These are phyloP conservation scores for Periophthalmodon schlosseri DNA, from an alignment of 2,113 vertebrate genomes.

Conservation along the genomic window DNA sequence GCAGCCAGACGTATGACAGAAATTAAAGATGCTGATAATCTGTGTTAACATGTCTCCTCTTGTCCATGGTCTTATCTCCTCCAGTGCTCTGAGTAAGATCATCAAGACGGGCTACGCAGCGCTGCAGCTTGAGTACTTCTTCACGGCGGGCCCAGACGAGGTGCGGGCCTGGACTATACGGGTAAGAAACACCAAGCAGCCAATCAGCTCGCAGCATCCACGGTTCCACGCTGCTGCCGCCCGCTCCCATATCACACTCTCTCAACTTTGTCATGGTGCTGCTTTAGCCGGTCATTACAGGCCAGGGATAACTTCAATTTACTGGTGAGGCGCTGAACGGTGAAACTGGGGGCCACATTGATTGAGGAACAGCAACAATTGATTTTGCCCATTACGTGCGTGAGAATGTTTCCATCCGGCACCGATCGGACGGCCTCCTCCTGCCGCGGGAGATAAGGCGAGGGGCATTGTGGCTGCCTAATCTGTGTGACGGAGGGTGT, in stretches of 20 bases:
- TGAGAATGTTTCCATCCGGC: constrained; percentile 99
- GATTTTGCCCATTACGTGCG: constrained; percentile 99
- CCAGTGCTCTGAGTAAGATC: constrained; percentile 90
- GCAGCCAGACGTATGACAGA: background rate
- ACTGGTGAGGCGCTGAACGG: constrained; percentile 99
- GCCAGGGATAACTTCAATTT: constrained; percentile 99
- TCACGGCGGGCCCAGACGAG: constrained; percentile 94
- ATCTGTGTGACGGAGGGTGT: constrained; percentile 99
- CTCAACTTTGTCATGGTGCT: constrained; percentile 98
- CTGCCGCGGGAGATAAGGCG: constrained; percentile 99
- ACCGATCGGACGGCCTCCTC: constrained; percentile 99
- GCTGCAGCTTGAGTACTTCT: constrained; percentile 96
- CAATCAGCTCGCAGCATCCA: constrained; percentile 73
- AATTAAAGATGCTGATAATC: background rate
- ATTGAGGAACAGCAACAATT: constrained; percentile 99
- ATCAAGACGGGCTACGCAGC: constrained; percentile 92
- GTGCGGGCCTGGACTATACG: constrained; percentile 92
- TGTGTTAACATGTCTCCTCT: background rate
- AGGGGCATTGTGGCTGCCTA: constrained; percentile 99
- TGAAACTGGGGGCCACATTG: constrained; percentile 99
- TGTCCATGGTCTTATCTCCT: constrained; percentile 25
- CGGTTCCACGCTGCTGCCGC: constrained; percentile 91
- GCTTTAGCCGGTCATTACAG: constrained; percentile 97
- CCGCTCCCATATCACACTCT: constrained; percentile 94
- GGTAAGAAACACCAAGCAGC: constrained; percentile 81